Evolutionary conservation across 2,888 invertebrate genomes (phyloP).

Genomic region (Nowickia ferox): DNA sequence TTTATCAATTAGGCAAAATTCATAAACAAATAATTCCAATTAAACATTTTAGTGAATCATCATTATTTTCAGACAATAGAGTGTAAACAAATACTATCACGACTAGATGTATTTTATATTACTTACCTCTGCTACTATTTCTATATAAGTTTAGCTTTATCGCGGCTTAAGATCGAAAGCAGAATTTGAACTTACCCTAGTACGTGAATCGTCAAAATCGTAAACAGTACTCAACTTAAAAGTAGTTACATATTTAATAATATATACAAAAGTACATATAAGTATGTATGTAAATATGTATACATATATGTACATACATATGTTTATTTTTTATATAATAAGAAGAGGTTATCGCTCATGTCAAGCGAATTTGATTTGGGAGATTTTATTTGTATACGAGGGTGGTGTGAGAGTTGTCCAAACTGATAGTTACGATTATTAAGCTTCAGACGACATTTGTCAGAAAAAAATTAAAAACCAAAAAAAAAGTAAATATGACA

Average conservation of each 20-base stretch:
- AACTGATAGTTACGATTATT: too few relatives aligned
- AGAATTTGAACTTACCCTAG: constrained; percentile 50
- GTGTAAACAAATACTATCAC: constrained; percentile 13
- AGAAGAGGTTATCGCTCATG: constrained; percentile 69
- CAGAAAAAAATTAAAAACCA: too few relatives aligned
- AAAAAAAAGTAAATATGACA: too few relatives aligned
- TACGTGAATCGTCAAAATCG: constrained; percentile 15
- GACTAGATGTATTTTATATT: not conserved
- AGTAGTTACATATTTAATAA: constrained; percentile 7
- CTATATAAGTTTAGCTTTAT: constrained; percentile 43
- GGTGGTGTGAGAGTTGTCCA: not conserved
- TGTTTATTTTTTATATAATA: constrained; percentile 38
- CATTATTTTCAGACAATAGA: constrained; percentile 19
- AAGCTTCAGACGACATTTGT: too few relatives aligned
- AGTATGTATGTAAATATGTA: too few relatives aligned
- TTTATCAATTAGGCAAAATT: constrained; percentile 26
- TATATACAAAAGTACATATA: not conserved
- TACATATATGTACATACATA: too few relatives aligned
- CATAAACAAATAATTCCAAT: not conserved
- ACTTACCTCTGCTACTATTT: constrained; percentile 17
- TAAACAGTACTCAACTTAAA: constrained; percentile 21
- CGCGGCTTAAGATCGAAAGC: constrained; percentile 2
- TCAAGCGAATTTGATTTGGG: constrained; percentile 13
- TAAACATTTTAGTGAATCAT: constrained; percentile 41
- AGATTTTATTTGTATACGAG: not conserved